phyloP scores from a whole-genome alignment of 2,888 invertebrate species.

The Lamproptera curius region DNA sequence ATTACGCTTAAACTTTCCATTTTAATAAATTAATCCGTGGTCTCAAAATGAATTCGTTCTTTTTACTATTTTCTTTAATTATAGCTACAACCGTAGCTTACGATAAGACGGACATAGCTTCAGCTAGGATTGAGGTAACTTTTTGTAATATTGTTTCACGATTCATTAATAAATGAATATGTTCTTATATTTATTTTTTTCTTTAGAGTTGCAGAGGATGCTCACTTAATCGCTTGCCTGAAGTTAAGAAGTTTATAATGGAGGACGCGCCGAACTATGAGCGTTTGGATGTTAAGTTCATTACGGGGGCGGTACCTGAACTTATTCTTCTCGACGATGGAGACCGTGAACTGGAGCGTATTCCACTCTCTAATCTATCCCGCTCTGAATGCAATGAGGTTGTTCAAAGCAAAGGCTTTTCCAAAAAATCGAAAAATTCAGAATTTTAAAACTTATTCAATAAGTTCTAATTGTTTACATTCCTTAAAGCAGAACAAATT shows the following conservation, averaged over 20 bases:
- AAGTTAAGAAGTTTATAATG: slow-evolving; percentile 82
- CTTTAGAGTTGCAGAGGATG: slow-evolving; percentile 84
- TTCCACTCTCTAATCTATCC: slow-evolving; percentile 74
- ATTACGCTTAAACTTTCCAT: too few relatives aligned
- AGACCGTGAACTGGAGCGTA: slow-evolving; percentile 80
- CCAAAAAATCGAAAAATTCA: slow-evolving; percentile 54
- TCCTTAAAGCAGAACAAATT: slow-evolving; percentile 7
- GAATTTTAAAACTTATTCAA: slow-evolving; percentile 45
- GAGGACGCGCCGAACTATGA: slow-evolving; percentile 82
- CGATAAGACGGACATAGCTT: slow-evolving; percentile 51
- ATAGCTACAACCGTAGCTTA: slow-evolving; percentile 39
- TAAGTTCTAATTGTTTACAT: slow-evolving; percentile 4
- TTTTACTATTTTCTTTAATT: slow-evolving; percentile 33
- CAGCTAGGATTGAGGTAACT: slow-evolving; percentile 66
- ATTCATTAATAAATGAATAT: neutral
- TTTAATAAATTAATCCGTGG: too few relatives aligned
- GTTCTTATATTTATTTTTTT: slow-evolving; percentile 3
- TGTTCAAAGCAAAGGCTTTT: slow-evolving; percentile 78
- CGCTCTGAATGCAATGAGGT: slow-evolving; percentile 83
- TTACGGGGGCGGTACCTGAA: slow-evolving; percentile 82
- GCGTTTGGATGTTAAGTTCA: slow-evolving; percentile 80
- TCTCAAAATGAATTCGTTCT: too few relatives aligned
- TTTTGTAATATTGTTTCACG: neutral
- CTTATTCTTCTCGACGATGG: slow-evolving; percentile 76
- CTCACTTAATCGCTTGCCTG: slow-evolving; percentile 80